phyloP scores from a whole-genome alignment of 2,113 vertebrate genomes.

The Lynx canadensis region DNA sequence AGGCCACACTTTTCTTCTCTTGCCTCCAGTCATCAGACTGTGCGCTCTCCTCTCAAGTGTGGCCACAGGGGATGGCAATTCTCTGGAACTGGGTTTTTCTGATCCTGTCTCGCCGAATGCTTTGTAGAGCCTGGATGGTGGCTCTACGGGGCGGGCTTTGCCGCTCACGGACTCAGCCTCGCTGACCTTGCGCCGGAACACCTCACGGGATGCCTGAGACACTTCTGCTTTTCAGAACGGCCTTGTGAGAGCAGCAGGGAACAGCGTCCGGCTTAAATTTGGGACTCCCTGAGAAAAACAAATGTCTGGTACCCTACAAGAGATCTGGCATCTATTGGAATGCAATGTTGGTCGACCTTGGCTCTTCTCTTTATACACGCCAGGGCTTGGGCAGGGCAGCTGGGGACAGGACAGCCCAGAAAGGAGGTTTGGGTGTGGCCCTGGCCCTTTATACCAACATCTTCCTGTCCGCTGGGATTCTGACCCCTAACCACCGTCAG shows the following conservation, averaged over 20 bases:
- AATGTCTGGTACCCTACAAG: background rate
- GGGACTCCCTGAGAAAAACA: background rate
- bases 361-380: background rate
- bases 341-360: background rate
- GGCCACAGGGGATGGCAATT: background rate
- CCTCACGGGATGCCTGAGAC: background rate
- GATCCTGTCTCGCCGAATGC: background rate
- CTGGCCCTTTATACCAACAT: background rate
- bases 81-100: background rate
- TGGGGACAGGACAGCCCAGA: background rate
- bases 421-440: background rate
- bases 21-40: background rate
- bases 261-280: background rate
- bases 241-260: no score
- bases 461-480: background rate
- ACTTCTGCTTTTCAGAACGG: background rate
- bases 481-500: no score
- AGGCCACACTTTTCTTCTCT: background rate
- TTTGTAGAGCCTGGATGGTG: background rate
- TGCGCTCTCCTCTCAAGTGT: background rate
- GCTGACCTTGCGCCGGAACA: background rate
- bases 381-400: background rate
- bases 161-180: background rate
- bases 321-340: background rate
- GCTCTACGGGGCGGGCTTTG: fast-evolving